Conservation (phyloP, 2,113 vertebrate species). For the Sula dactylatra region DNA sequence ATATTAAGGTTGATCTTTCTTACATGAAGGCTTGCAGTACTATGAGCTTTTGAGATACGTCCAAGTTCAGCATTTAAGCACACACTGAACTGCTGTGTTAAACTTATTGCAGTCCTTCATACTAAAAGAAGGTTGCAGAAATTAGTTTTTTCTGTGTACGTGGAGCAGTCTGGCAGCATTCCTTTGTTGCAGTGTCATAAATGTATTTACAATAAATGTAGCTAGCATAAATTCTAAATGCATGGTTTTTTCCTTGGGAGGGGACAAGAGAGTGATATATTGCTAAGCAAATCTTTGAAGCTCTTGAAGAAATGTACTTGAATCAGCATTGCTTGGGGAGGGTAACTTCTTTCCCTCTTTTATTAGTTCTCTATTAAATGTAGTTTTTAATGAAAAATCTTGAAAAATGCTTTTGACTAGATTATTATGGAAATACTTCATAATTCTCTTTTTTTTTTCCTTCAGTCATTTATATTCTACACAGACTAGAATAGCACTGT, state of each 20-base stretch:
- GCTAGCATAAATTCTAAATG: not conserved
- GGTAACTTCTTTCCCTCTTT: not conserved
- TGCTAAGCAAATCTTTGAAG: not conserved
- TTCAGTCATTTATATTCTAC: conserved; percentile 36
- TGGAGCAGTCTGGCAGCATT: not conserved
- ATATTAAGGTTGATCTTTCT: not conserved
- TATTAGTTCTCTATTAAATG: not conserved
- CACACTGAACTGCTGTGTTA: not conserved
- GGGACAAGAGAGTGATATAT: not conserved
- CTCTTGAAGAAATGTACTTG: not conserved
- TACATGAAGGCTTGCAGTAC: not conserved
- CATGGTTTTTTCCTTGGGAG: not conserved
- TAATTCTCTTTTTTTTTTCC: not conserved
- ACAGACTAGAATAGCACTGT: conserved; percentile 45
- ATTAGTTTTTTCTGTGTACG: not conserved
- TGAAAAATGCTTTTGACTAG: not conserved
- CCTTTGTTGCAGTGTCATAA: not conserved
- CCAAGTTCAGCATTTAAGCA: not conserved
- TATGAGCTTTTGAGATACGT: not conserved
- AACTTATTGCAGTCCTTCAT: not conserved
- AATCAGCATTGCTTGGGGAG: not conserved
- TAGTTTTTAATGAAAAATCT: conserved; percentile 16
- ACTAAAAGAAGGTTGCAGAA: not conserved
- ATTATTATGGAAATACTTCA: not conserved
- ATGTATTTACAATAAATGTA: not conserved